Evolutionary conservation across 2,888 invertebrate genomes (phyloP).

Genomic region (Agriopis aurantiaria): DNA sequence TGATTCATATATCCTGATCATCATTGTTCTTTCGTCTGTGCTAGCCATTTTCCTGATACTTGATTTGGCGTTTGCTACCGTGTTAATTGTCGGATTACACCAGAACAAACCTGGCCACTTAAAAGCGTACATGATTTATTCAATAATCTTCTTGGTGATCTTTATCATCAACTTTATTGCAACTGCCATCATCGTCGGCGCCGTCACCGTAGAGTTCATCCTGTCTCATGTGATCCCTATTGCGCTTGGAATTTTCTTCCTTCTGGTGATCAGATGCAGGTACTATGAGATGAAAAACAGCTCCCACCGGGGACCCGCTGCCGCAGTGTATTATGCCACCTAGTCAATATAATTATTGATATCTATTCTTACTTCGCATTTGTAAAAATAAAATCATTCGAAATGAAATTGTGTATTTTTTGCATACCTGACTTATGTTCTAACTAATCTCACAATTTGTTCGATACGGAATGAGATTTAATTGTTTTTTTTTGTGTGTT

Average conservation of each 20-base stretch:
- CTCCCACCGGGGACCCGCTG: background rate
- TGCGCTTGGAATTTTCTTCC: background rate
- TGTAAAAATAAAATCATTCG: too few species aligned
- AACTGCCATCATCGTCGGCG: background rate
- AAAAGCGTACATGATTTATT: background rate
- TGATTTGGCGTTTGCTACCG: background rate
- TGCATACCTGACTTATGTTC: too few species aligned
- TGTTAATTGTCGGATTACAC: background rate
- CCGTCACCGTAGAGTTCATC: background rate
- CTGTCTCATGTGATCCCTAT: background rate
- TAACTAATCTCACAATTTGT: too few species aligned
- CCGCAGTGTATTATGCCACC: background rate
- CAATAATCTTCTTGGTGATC: background rate
- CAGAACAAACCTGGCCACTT: background rate
- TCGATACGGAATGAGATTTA: too few species aligned
- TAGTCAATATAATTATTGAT: background rate
- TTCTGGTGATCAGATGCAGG: background rate
- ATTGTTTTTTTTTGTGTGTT: too few species aligned
- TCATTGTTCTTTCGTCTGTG: background rate
- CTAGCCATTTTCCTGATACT: background rate
- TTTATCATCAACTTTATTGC: background rate
- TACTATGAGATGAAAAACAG: background rate
- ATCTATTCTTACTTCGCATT: background rate
- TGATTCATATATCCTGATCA: background rate
- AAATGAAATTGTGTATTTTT: too few species aligned